Evolutionary conservation across 1,140 invertebrate genomes (phyloP).

Genomic region (Drosophila grimshawi): DNA sequence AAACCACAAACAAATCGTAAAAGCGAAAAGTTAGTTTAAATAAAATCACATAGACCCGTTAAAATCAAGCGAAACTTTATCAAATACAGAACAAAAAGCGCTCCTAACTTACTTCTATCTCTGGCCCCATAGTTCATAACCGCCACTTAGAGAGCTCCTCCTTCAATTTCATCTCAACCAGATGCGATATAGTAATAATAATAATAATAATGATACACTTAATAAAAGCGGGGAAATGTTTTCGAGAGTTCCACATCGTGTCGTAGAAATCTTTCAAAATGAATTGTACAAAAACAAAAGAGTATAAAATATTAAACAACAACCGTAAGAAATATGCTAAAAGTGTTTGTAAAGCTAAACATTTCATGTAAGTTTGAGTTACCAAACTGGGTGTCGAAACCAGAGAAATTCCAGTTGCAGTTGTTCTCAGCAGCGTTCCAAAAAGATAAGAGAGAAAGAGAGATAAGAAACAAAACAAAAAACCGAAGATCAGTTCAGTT

Average conservation of each 20-base stretch:
- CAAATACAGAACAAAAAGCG: conserved; percentile 9
- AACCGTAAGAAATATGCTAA: conserved; percentile 30
- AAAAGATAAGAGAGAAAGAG: conserved; percentile 33
- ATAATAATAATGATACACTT: conserved; percentile 34
- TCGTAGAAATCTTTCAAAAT: conserved; percentile 73
- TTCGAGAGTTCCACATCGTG: conserved; percentile 66
- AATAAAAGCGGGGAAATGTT: conserved; percentile 52
- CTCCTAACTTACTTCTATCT: conserved; percentile 31
- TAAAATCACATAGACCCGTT: conserved; percentile 33
- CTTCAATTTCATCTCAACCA: conserved; percentile 33
- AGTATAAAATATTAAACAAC: conserved; percentile 22
- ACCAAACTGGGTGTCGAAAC: conserved; percentile 50
- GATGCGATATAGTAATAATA: conserved; percentile 46
- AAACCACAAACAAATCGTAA: conserved; percentile 46
- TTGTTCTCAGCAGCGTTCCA: conserved; percentile 77
- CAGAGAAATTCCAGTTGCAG: conserved; percentile 76
- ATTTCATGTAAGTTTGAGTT: conserved; percentile 37
- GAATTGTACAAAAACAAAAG: conserved; percentile 65
- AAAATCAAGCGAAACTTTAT: conserved; percentile 18
- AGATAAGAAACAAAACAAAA: conserved; percentile 38
- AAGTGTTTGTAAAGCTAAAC: conserved; percentile 59
- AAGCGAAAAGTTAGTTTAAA: conserved; percentile 61
- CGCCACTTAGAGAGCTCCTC: conserved; percentile 23
- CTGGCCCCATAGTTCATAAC: conserved; percentile 31
- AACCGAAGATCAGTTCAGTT: conserved; percentile 38